Base-by-base conservation (phyloP, 2,888 invertebrate genomes). In the Adineta ricciae region DNA sequence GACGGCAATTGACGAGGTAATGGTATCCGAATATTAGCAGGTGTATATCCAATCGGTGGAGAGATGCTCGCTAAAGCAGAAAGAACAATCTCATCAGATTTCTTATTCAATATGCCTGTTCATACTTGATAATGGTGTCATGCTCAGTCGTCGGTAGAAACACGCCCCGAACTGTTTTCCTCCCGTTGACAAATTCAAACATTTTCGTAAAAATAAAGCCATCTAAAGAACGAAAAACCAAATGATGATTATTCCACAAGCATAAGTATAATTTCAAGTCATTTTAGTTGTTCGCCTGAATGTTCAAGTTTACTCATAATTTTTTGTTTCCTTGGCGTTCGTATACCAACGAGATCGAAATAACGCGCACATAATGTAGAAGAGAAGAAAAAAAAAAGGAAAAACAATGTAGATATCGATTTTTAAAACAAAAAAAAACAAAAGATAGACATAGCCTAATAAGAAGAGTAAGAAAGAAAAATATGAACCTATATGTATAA, bases 171-270 rank as follows among this genome's bases (percentile, higher is more conserved):
- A 32, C 4, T 64, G 64, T 32, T 64, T 64, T 32, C 64, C 64
- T 64, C 27, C 32, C 7, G 32, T 19, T 9, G 64, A 32, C 27
- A 24, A 32, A 5, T 5, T 16, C 0, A 64, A 64, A 36, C 19
- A 27, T 32, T 64, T 64, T 16, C 32, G 16, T 16, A 64, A 14
- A 64, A 64, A 64, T 27, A 64, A 27, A 16, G 32, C 8, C 27
- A 64, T 64, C 64, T 64, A 64, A 64, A 64, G 64, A 64, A 36
- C 64, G 32, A 64, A 64, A 36, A 64, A 64, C 64, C 27, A 64
- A 64, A 64, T 64, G 32, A 64, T 27, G 64, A 32, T 32, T 7
- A 32, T 64, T 64, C 27, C 32, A 64, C 19, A 36, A 16, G 7
- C 19, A 4, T 36, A 64, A 64, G 7, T 36, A 32, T 19, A 64